Percentiles rank a stretch among this genome's conserved stretches.
Conservation (phyloP, 2,888 invertebrate genomes). For the Teinopalpus imperialis region DNA sequence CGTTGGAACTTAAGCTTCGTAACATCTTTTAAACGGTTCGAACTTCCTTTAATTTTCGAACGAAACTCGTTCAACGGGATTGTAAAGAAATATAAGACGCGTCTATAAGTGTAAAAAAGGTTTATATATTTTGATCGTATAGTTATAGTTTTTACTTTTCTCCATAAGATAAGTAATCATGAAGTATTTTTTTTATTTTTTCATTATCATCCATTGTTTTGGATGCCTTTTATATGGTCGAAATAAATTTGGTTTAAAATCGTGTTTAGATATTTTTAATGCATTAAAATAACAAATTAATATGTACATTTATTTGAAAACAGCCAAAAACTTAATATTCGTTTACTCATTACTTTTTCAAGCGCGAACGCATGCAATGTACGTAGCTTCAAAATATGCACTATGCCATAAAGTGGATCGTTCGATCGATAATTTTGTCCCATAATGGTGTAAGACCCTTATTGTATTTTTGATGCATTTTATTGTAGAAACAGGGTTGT, state of each 20-base stretch:
- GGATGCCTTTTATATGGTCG: too few species aligned
- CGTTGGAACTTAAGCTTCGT: conserved; percentile 15
- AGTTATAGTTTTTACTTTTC: too few species aligned
- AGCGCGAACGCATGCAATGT: conserved; percentile 7
- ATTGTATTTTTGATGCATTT: conserved; percentile 58
- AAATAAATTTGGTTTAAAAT: too few species aligned
- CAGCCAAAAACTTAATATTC: too few species aligned
- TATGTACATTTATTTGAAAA: too few species aligned
- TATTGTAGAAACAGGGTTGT: conserved; percentile 68
- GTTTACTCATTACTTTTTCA: too few species aligned
- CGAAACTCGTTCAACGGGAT: conserved; percentile 20
- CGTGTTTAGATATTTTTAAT: too few species aligned
- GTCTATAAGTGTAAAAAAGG: conserved; percentile 5
- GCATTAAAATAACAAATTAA: too few species aligned
- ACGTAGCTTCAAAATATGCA: conserved; percentile 37
- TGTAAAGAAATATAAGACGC: neutral
- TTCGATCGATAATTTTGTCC: conserved; percentile 66
- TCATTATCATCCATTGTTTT: too few species aligned
- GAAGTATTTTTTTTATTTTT: too few species aligned
- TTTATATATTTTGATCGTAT: too few species aligned
- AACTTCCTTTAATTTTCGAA: conserved; percentile 23
- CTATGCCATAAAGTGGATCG: conserved; percentile 57
- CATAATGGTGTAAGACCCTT: conserved; percentile 70
- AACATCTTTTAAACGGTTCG: conserved; percentile 19
- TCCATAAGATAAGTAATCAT: too few species aligned